Conservation (phyloP, 2,888 invertebrate species). For the Cenopis cana region DNA sequence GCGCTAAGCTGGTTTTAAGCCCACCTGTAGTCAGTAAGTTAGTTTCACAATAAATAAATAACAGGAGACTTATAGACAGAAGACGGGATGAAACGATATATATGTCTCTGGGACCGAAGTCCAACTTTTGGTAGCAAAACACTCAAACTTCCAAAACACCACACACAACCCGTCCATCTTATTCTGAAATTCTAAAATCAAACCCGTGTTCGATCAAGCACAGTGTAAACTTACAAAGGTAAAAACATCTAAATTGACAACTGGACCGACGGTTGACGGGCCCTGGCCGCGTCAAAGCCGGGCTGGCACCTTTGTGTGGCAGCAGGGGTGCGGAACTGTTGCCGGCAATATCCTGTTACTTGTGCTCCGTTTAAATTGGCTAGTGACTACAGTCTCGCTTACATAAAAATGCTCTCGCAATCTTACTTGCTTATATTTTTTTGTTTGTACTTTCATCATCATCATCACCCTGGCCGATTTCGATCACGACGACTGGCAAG, state of each 20-base stretch:
- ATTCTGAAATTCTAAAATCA: not conserved
- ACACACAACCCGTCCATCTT: not conserved
- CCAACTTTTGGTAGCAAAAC: not conserved
- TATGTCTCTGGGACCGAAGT: too few relatives aligned
- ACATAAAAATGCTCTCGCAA: too few relatives aligned
- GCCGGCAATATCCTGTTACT: constrained; percentile 40
- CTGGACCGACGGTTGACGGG: constrained; percentile 31
- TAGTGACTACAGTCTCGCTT: not conserved
- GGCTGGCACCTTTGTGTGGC: constrained; percentile 35
- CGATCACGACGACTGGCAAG: too few relatives aligned
- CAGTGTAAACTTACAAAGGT: constrained; percentile 17
- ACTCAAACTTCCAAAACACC: not conserved
- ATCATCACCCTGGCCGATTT: too few relatives aligned
- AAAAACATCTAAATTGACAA: constrained; percentile 30
- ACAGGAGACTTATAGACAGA: too few relatives aligned
- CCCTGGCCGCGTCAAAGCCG: constrained; percentile 33
- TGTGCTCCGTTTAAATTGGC: constrained; percentile 3
- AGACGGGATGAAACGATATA: too few relatives aligned
- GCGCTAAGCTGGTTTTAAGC: too few relatives aligned
- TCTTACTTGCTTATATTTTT: too few relatives aligned
- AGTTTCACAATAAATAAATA: too few relatives aligned
- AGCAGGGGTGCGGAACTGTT: constrained; percentile 40
- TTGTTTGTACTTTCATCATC: too few relatives aligned
- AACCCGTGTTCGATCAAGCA: not conserved
- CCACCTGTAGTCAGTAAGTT: too few relatives aligned